Evolutionary conservation across 2,113 vertebrate genomes (phyloP).

Genomic region (Centropus unirufus): DNA sequence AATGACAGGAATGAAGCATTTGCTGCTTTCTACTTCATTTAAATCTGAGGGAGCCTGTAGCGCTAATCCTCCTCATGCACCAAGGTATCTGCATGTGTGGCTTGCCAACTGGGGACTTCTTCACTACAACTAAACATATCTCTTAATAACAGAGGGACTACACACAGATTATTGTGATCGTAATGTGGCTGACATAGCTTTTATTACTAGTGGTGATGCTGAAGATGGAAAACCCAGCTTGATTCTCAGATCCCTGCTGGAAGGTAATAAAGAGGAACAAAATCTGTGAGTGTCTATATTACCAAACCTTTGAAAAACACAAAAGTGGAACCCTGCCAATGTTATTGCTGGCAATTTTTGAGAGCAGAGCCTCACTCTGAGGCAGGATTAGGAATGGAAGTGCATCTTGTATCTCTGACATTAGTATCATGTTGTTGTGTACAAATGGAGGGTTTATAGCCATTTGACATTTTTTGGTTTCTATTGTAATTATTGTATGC

Average conservation of each 20-base stretch:
- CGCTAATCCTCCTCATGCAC: background rate
- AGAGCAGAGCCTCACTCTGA: background rate
- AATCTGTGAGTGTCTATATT: conserved; percentile 1
- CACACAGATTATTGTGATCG: conserved; percentile 9
- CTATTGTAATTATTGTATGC: background rate
- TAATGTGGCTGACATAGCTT: background rate
- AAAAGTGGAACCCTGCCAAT: conserved; percentile 54
- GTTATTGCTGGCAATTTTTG: conserved; percentile 36
- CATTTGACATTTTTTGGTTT: background rate
- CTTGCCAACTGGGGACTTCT: background rate
- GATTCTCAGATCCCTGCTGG: conserved; percentile 23
- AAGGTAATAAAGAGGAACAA: conserved; percentile 37
- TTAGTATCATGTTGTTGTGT: background rate
- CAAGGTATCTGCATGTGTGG: background rate
- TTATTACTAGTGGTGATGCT: background rate
- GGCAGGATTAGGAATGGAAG: background rate
- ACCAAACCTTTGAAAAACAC: conserved; percentile 39
- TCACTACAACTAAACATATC: background rate
- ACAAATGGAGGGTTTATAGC: background rate
- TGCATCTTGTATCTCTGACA: background rate
- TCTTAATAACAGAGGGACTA: background rate
- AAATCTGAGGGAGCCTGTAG: background rate
- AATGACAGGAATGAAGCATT: background rate
- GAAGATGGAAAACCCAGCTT: conserved; percentile 37
- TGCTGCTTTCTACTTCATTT: background rate